phyloP scores from a whole-genome alignment of 2,113 vertebrate species.

The Epinephelus moara region DNA sequence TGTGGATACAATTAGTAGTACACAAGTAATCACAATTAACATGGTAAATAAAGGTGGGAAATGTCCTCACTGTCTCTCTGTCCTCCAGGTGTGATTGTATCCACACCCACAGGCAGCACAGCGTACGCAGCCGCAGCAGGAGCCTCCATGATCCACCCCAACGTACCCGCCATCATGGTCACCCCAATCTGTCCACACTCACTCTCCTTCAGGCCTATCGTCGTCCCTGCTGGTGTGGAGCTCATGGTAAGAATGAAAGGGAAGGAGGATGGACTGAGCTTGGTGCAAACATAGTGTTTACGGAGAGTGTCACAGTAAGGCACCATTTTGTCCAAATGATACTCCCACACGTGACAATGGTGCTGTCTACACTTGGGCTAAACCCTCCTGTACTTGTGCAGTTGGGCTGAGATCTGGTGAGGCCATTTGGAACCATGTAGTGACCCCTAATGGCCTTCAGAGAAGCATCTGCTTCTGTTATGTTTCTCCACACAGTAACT shows the following conservation, averaged over 20 bases:
- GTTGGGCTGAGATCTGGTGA: too few species aligned
- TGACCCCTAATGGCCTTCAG: too few species aligned
- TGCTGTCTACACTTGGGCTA: too few species aligned
- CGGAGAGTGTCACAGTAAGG: neutral
- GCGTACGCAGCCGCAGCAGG: constrained; percentile 87
- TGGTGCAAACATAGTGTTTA: too few species aligned
- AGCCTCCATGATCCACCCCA: constrained; percentile 89
- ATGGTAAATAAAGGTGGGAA: neutral
- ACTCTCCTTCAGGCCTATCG: constrained; percentile 88
- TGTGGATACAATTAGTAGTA: neutral
- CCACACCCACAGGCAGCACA: constrained; percentile 87
- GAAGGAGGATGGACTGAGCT: neutral
- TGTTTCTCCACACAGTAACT: too few species aligned
- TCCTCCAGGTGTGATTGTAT: constrained; percentile 85
- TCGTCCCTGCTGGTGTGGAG: constrained; percentile 88
- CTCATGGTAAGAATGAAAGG: constrained; percentile 81
- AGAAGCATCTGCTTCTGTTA: too few species aligned
- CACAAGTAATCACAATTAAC: neutral
- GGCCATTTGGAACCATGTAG: too few species aligned
- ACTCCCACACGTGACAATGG: too few species aligned
- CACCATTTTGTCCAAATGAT: too few species aligned
- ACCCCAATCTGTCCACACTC: constrained; percentile 89
- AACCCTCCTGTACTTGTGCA: too few species aligned
- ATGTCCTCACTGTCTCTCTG: neutral
- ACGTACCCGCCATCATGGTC: constrained; percentile 89